These are phyloP conservation scores for Drosophila siamana DNA, from an alignment of 2,888 invertebrate species.

Conservation along the genomic window DNA sequence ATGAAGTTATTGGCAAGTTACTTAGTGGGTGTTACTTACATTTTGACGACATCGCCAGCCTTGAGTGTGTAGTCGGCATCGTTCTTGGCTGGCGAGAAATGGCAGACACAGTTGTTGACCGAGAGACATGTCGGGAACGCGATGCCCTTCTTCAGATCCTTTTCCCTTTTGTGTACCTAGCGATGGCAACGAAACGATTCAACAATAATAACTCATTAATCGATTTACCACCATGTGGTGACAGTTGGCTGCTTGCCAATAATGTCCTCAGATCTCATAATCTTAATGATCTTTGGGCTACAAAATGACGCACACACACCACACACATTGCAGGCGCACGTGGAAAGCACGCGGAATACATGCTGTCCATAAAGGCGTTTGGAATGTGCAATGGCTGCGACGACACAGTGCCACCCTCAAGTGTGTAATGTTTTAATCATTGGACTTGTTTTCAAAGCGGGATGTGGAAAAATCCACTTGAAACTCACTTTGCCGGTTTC, in stretches of 20 bases:
- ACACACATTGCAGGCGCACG: slow-evolving; percentile 39
- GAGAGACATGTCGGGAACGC: slow-evolving; percentile 99
- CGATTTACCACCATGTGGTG: slow-evolving; percentile 13
- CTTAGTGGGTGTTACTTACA: slow-evolving; percentile 89
- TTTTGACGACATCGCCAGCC: slow-evolving; percentile 97
- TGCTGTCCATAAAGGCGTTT: slow-evolving; percentile 29
- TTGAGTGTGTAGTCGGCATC: slow-evolving; percentile 95
- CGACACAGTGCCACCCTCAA: slow-evolving; percentile 70
- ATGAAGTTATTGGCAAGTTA: neutral
- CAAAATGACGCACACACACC: slow-evolving; percentile 15
- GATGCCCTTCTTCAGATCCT: slow-evolving; percentile 98
- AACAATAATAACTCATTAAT: slow-evolving; percentile 22
- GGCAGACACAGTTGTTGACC: slow-evolving; percentile 99
- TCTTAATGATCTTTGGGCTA: slow-evolving; percentile 79
- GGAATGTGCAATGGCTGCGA: slow-evolving; percentile 21
- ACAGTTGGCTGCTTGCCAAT: slow-evolving; percentile 38
- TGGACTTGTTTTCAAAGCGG: slow-evolving; percentile 54
- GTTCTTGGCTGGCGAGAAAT: slow-evolving; percentile 97
- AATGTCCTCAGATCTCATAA: slow-evolving; percentile 85
- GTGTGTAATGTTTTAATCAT: slow-evolving; percentile 80
- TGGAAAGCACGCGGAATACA: slow-evolving; percentile 30
- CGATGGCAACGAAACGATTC: neutral
- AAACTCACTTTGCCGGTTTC: slow-evolving; percentile 94
- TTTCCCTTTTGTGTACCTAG: slow-evolving; percentile 96
- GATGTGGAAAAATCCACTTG: slow-evolving; percentile 8